These are phyloP conservation scores for Procavia capensis DNA, from an alignment of 2,113 vertebrate genomes.

Conservation along the genomic window DNA sequence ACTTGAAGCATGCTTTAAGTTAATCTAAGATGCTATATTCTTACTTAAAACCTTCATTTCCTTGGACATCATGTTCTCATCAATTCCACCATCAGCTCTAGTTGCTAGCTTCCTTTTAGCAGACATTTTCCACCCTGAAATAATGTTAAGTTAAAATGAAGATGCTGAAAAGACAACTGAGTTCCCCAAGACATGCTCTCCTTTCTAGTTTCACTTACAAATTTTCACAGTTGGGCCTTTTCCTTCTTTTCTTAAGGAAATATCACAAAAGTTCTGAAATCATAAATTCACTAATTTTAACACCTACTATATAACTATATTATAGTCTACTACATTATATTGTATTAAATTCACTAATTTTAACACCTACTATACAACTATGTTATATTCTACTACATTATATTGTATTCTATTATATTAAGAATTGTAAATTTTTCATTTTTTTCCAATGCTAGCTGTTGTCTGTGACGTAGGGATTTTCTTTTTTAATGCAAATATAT, in stretches of 20 bases:
- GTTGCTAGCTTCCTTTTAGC: neutral
- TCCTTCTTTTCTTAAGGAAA: neutral
- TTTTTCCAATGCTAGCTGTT: slow-evolving; percentile 25
- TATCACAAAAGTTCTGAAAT: neutral
- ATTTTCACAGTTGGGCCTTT: neutral
- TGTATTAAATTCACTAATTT: neutral
- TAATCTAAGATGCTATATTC: neutral
- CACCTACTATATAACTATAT: neutral
- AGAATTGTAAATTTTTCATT: neutral
- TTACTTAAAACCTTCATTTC: neutral
- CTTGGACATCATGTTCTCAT: neutral
- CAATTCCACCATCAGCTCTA: neutral
- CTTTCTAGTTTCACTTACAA: neutral
- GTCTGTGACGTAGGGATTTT: slow-evolving; percentile 30
- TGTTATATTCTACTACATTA: too few relatives aligned
- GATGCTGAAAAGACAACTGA: neutral
- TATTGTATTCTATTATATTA: too few relatives aligned
- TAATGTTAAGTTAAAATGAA: slow-evolving; percentile 30
- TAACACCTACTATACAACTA: neutral
- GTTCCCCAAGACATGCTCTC: neutral
- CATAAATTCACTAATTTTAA: neutral
- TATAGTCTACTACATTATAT: too few relatives aligned
- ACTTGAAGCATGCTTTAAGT: slow-evolving; percentile 26
- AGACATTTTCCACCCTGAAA: neutral
- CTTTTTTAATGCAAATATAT: slow-evolving; percentile 23